Base-by-base conservation (phyloP, 2,113 vertebrate genomes). In the Melanocharis versteri region DNA sequence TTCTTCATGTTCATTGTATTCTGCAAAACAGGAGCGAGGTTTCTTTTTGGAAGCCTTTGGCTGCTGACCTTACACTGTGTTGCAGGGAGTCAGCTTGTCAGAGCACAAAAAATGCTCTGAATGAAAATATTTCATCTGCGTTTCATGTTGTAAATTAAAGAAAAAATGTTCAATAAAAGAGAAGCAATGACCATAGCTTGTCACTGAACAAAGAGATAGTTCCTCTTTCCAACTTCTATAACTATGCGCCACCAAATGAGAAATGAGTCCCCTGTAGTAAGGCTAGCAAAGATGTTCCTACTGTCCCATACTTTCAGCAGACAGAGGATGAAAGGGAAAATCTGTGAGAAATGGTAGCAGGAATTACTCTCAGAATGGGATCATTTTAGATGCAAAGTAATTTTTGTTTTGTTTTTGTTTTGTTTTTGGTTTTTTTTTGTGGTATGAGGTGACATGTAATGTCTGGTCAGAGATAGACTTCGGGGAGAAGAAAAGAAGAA, bases 1-100 rank as follows among this genome's bases (percentile, higher is more conserved):
- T 47, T 98, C 98, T 37, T 98, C 97, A 0, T 68, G 20, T 9
- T 92, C 50, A 11, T 44, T 78, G 51, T 77, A 83, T 48, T 83
- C 95, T 97, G 85, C 33, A 96, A 96, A 83, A 92, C 22, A 95
- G 76, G 16, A 91, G 26, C 0, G 0, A 24, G 4, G 9, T 28
- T 90, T 94, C 64, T 81, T 19, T 73, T 77, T 56, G 66, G 53
- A 83, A 68, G 13, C 2, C 53, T 85, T 68, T 50, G 12, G 6
- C 21, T 56, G 24, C 17, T 75, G 48, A 47, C 31, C 33, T 87
- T 54, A 56, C 2, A 9, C 6, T 62, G 9, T 39, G 21, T 66
- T 73, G 33, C 39, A 77, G 30, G 15, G 11, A 65, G 9, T 20
- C 30, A n/a, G 8, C 27, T 65, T 64, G 47, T 31, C 28, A 87